Evolutionary conservation across 2,888 invertebrate species (phyloP).

Genomic region (Philonicus albiceps): DNA sequence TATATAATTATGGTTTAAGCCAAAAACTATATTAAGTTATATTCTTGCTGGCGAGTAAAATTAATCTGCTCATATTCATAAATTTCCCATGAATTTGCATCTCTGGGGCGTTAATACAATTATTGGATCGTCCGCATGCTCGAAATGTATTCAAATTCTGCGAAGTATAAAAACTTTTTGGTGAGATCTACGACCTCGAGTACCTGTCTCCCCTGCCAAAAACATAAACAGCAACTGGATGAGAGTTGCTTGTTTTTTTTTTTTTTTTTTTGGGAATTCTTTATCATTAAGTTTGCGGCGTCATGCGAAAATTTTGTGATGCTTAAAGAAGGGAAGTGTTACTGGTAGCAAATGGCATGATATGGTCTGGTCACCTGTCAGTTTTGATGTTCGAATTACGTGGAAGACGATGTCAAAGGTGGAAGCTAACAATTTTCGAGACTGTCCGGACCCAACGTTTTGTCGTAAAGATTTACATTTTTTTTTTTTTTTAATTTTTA

Average conservation of each 20-base stretch:
- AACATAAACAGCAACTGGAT: not conserved
- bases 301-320: slow-evolving; percentile 9
- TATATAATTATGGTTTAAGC: not conserved
- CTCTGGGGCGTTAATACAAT: slow-evolving; percentile 3
- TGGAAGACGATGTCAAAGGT: slow-evolving; percentile 28
- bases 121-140: not conserved
- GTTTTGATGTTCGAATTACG: slow-evolving; percentile 12
- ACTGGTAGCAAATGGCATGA: not conserved
- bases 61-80: slow-evolving; percentile 8
- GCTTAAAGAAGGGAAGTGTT: slow-evolving; percentile 7
- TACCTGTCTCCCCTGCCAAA: not conserved
- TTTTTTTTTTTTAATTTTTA: not conserved
- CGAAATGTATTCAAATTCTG: not conserved
- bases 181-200: slow-evolving; percentile 1
- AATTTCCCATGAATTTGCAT: not conserved
- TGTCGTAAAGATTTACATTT: not conserved
- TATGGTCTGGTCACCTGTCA: not conserved
- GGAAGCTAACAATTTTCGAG: slow-evolving; percentile 5
- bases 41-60: not conserved
- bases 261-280: not conserved
- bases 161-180: slow-evolving; percentile 14
- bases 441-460: not conserved
- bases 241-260: not conserved
- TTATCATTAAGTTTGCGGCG: not conserved
- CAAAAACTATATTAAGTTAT: not conserved